A percentile compares a stretch with the other conserved stretches of the same genome.
Conservation (phyloP, 2,888 invertebrate species). For the Watsonalla binaria region DNA sequence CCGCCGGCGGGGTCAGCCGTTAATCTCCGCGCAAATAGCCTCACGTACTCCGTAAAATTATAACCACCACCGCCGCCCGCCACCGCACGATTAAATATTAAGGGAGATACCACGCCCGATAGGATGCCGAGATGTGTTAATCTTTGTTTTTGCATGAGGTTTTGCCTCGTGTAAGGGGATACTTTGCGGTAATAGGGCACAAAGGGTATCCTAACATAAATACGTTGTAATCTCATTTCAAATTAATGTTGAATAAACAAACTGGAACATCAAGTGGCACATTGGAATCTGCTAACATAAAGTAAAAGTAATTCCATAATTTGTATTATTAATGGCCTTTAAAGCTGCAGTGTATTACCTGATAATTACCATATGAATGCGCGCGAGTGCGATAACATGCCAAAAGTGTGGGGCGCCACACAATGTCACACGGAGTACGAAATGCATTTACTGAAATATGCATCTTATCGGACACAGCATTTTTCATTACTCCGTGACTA, state of each 20-base stretch:
- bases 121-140: conserved; percentile 31
- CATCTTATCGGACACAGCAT: no score
- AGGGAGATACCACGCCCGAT: conserved; percentile 30
- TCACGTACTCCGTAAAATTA: conserved; percentile 55
- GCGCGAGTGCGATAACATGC: no score
- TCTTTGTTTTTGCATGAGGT: conserved; percentile 30
- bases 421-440: no score
- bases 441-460: no score
- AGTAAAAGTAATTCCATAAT: no score
- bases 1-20: conserved; percentile 39
- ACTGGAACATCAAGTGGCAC: background rate
- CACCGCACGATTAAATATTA: conserved; percentile 32
- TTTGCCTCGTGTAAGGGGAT: conserved; percentile 6
- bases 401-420: no score
- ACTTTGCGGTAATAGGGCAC: conserved; percentile 18
- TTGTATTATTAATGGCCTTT: no score
- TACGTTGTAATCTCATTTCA: conserved; percentile 3
- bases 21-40: conserved; percentile 63
- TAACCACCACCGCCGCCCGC: conserved; percentile 27
- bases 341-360: no score
- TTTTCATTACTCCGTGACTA: no score
- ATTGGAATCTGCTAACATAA: no score
- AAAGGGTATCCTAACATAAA: conserved; percentile 11
- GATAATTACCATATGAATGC: no score
- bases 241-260: background rate